phyloP scores from a whole-genome alignment of 2,888 invertebrate species.

The Cosmorhoe ocellata region DNA sequence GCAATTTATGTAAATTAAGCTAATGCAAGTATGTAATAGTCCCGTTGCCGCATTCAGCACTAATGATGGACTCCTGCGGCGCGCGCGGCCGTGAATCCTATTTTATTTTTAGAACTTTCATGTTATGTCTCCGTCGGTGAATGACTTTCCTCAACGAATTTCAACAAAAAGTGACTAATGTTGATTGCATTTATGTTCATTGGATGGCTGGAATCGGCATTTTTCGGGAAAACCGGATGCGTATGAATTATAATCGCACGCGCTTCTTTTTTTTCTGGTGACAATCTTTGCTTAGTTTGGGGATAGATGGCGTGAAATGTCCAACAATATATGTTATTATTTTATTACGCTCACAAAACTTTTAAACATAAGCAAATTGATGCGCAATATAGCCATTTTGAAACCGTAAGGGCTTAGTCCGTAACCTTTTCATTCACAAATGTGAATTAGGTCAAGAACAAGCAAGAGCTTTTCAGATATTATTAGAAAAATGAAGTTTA shows the following conservation, averaged over 20 bases:
- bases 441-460: constrained; percentile 15
- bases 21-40: constrained; percentile 15
- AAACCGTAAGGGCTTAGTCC: background rate
- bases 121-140: constrained; percentile 62
- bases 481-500: constrained; percentile 2
- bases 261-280: too few species aligned
- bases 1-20: constrained; percentile 11
- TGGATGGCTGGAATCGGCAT: constrained; percentile 4
- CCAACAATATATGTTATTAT: too few species aligned
- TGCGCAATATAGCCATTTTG: background rate
- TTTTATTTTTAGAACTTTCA: constrained; percentile 64
- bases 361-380: too few species aligned
- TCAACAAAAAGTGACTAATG: constrained; percentile 32
- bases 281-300: too few species aligned
- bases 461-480: constrained; percentile 3
- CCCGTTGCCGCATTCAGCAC: constrained; percentile 18
- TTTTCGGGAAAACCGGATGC: constrained; percentile 1
- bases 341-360: too few species aligned
- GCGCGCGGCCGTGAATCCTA: constrained; percentile 54
- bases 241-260: too few species aligned
- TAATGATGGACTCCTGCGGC: constrained; percentile 8
- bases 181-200: constrained; percentile 11
- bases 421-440: constrained; percentile 3
- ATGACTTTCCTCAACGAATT: constrained; percentile 48
- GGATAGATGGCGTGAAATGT: too few species aligned